These are phyloP conservation scores for Glomeris maerens DNA, from an alignment of 1,140 invertebrate species.

Conservation along the genomic window DNA sequence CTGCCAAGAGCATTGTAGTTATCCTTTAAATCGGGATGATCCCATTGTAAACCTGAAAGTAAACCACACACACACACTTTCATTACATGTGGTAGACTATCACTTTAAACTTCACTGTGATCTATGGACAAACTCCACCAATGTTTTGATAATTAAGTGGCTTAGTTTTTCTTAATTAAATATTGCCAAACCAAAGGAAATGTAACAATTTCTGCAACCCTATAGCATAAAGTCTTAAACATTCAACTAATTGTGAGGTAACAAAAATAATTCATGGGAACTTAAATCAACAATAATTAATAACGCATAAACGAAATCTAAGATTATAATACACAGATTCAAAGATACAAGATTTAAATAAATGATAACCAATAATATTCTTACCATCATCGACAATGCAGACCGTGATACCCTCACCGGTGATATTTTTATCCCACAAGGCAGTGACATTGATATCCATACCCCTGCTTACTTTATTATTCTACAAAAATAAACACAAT, in stretches of 20 bases:
- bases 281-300: too few relatives aligned
- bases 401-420: slow-evolving; percentile 29
- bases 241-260: too few relatives aligned
- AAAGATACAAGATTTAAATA: too few relatives aligned
- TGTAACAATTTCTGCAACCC: not conserved
- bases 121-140: slow-evolving; percentile 1
- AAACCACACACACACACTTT: slow-evolving; percentile 6
- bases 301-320: too few relatives aligned
- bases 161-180: slow-evolving; percentile 3
- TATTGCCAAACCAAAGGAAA: slow-evolving; percentile 15
- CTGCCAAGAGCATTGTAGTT: slow-evolving; percentile 31
- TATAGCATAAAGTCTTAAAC: too few relatives aligned
- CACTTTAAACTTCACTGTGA: not conserved
- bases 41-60: slow-evolving; percentile 28
- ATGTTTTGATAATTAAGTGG: not conserved
- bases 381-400: slow-evolving; percentile 32
- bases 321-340: too few relatives aligned
- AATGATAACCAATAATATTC: too few relatives aligned
- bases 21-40: slow-evolving; percentile 24
- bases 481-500: slow-evolving; percentile 2
- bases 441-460: slow-evolving; percentile 28
- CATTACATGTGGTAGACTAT: not conserved
- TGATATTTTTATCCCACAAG: slow-evolving; percentile 27
- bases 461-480: not conserved
- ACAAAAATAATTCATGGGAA: too few relatives aligned